Conservation (phyloP, 2,113 vertebrate species). For the Oryzias woworae region DNA sequence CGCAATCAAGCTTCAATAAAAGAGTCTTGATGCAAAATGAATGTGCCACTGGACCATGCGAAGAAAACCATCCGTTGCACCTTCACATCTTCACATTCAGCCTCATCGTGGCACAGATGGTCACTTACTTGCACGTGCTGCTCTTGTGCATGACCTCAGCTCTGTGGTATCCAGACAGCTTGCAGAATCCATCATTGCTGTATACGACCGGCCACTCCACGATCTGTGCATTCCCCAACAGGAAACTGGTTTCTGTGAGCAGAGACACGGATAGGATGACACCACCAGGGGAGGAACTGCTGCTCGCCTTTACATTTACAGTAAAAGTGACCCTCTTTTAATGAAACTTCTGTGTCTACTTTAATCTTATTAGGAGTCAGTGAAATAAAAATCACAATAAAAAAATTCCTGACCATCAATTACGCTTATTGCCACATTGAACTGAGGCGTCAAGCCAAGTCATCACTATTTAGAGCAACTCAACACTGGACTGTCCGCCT, state of each 20-base stretch:
- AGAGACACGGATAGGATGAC: neutral
- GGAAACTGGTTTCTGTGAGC: constrained; percentile 91
- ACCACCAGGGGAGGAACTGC: neutral
- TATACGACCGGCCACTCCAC: constrained; percentile 98
- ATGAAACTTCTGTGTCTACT: too few relatives aligned
- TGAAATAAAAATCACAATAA: neutral
- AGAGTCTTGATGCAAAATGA: neutral
- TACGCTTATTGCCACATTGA: neutral
- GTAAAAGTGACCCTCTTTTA: too few relatives aligned
- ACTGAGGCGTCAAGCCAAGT: constrained; percentile 4
- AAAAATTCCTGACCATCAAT: neutral
- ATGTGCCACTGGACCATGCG: neutral
- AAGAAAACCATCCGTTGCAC: neutral
- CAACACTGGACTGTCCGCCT: constrained; percentile 34
- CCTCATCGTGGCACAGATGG: neutral
- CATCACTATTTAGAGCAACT: constrained; percentile 29
- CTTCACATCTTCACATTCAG: constrained; percentile 9
- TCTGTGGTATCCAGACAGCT: constrained; percentile 95
- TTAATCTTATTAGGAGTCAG: too few relatives aligned
- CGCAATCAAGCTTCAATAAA: neutral
- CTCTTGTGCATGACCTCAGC: constrained; percentile 99
- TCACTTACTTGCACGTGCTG: constrained; percentile 92
- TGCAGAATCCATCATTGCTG: constrained; percentile 99
- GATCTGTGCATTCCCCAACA: constrained; percentile 97
- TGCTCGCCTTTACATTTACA: neutral